These are phyloP conservation scores for Hormaphis cornu DNA, from an alignment of 1,140 invertebrate species.

Conservation along the genomic window DNA sequence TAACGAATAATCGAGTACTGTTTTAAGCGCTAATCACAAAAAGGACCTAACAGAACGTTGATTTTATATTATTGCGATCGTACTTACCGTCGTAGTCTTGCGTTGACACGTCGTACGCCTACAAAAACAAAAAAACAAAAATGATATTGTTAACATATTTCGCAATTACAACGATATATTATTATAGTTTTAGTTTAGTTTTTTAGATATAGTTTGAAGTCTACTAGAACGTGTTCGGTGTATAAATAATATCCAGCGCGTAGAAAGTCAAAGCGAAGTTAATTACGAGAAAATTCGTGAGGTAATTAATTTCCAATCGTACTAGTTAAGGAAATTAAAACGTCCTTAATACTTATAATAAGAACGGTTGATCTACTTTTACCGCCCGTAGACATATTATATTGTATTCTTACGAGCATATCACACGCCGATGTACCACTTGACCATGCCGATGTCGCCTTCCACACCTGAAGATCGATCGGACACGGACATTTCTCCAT, in stretches of 20 bases:
- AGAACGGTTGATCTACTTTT: conserved; percentile 6
- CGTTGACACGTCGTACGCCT: conserved; percentile 2
- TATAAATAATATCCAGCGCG: too few species aligned
- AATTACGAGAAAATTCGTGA: not conserved
- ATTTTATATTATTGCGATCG: not conserved
- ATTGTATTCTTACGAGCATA: not conserved
- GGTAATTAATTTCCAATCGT: not conserved
- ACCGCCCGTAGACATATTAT: not conserved
- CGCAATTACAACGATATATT: too few species aligned
- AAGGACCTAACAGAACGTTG: not conserved
- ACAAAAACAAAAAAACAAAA: conserved; percentile 27
- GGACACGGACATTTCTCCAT: not conserved
- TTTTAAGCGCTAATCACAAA: not conserved
- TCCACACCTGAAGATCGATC: conserved; percentile 13
- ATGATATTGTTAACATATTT: too few species aligned
- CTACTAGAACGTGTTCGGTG: too few species aligned
- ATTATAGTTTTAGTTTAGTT: too few species aligned
- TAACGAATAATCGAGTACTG: too few species aligned
- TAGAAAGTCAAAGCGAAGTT: not conserved
- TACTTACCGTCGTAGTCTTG: conserved; percentile 36
- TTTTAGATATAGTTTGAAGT: too few species aligned
- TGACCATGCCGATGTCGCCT: conserved; percentile 1
- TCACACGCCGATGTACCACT: not conserved
- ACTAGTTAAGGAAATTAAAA: not conserved
- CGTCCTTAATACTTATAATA: not conserved